Base-by-base conservation (phyloP, 2,888 invertebrate species). In the Pristionchus mayeri region DNA sequence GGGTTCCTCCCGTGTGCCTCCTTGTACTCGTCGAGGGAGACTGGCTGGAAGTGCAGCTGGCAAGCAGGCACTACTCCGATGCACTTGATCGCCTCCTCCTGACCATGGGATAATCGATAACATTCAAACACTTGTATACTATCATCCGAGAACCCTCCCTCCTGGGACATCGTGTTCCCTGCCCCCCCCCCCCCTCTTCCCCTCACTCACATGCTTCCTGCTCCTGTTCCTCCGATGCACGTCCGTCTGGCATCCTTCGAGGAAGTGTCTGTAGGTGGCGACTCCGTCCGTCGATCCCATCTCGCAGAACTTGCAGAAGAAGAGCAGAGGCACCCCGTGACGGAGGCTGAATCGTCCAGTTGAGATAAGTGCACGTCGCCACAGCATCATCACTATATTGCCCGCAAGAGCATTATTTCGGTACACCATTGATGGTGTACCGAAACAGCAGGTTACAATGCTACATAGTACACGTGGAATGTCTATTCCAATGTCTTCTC, bases 41-140 rank as follows among this genome's bases (percentile, higher is more conserved):
- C 7, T 50, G 84, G 84, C 37, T 84, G 84, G 84, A 37, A 84
- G 75, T 84, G 84, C 52, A 84, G 44, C 6, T 71, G 84, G 16
- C 40, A 24, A 7, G 84, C 84, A 3, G 54, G 71, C 16, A 71
- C 71, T 54, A 52, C 71, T 3, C 71, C 84, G 50, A 84, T 34
- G 1, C 37, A 63, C 44, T 37, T 44, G 2, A 9, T 24, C 67
- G 63, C 48, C 0, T 34, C 16, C 3, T 82, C 80, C 80, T 80
- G 80, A 34, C 21, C 11, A 57, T 57, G n/a, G n/a, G n/a, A n/a
- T n/a, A n/a, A n/a, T n/a, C n/a, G n/a, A n/a, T n/a, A n/a, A n/a
- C n/a, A n/a, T n/a, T n/a, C n/a, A n/a, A n/a, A n/a, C n/a, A n/a
- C n/a, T n/a, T n/a, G n/a, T n/a, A n/a, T n/a, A n/a, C n/a, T n/a